phyloP scores from a whole-genome alignment of 2,888 invertebrate genomes.

The Notocelia uddmanniana region DNA sequence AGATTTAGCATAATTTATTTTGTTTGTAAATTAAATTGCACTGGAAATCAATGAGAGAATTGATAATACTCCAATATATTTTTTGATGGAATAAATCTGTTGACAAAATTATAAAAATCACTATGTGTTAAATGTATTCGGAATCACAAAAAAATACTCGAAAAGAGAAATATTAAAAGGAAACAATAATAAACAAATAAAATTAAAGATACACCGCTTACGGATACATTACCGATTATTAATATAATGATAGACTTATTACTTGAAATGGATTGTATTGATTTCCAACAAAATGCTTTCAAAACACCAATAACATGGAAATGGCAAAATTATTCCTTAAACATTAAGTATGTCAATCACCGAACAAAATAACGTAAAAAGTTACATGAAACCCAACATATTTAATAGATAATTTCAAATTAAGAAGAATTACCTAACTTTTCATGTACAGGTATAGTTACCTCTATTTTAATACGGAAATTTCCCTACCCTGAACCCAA shows the following conservation, averaged over 20 bases:
- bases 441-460: neutral
- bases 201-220: no score
- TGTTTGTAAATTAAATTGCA: slow-evolving; percentile 10
- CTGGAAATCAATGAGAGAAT: neutral
- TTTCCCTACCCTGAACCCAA: neutral
- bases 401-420: slow-evolving; percentile 1
- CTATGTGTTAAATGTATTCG: no score
- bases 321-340: neutral
- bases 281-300: neutral
- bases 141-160: no score
- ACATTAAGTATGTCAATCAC: neutral
- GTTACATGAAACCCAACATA: neutral
- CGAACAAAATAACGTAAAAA: neutral
- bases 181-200: no score
- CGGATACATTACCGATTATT: no score
- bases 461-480: neutral
- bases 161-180: no score
- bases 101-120: no score
- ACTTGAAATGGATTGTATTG: neutral
- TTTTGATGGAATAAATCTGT: no score
- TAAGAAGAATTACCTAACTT: slow-evolving; percentile 12
- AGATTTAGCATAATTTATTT: neutral
- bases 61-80: neutral
- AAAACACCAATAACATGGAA: neutral
- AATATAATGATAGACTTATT: no score